Evolutionary conservation across 2,113 vertebrate genomes (phyloP), one percentile per base, ranked within the genome.

Genomic region (Mus spicilegus): DNA sequence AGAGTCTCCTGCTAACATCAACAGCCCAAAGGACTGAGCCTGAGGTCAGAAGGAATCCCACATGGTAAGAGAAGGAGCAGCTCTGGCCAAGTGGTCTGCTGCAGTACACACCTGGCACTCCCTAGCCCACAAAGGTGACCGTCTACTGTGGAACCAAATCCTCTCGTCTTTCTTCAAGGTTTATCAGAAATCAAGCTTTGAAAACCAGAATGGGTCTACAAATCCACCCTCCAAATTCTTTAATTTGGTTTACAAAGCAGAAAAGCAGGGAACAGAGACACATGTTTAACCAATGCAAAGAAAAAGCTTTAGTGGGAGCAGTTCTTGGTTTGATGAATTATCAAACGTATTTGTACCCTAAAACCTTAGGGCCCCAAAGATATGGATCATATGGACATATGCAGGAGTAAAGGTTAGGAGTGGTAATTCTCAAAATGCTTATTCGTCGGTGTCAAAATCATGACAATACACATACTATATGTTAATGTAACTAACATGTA

Each of bases 101-200:
- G 36, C 3, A 78, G 56, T 42, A 33, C 19, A 28, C 5, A 46
- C 17, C 8, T 82, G 36, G 16, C 58, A 11, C 8, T 84, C 16
- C 42, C 65, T 42, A 69, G 63, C 14, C 51, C 49, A 81, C 80
- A 69, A 4, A 82, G 39, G 78, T 24, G 19, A 85, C 20, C 51
- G n/a, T 58, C 87, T 92, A 26, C 61, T 78, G 65, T 81, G 30
- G 94, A 96, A 88, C 46, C 69, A 95, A 80, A 76, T 92, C 24
- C 33, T 67, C 63, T 67, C 9, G 42, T 87, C 77, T 78, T 87
- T 7, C 65, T 70, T 42, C 51, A 77, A 87, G 8, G 33, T 80
- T 89, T 93, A 85, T 51, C 81, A 85, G 56, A 95, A 88, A 92
- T 81, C 56, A 91, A 69, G 46, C 33, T 95, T 67, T 92, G 85